Base-by-base conservation (phyloP, 1,140 invertebrate species). In the Camponotus floridanus region DNA sequence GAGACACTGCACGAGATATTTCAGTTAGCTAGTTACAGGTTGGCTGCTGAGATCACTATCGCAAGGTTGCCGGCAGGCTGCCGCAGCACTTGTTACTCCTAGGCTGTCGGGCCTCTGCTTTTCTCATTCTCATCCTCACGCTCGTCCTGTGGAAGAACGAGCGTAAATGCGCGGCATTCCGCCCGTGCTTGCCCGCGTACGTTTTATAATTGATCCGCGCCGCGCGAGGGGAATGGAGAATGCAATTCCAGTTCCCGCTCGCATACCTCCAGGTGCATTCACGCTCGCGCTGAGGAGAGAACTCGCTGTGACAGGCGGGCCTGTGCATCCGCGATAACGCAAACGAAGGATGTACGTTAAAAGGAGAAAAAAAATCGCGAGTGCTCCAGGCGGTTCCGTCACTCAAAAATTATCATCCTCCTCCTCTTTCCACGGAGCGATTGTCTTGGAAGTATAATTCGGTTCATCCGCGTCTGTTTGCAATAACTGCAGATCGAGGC, bases 1-100 rank as follows among this genome's bases (percentile, higher is more conserved):
- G 15, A 13, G n/a, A 57, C 45, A 80, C 48, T 8, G 84, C 86
- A 86, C 78, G 80, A 91, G 81, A 89, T 89, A 90, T 90, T 91
- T 91, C 87, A 90, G 91, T 90, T 90, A 88, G 85, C 87, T 91
- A 87, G 89, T 91, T 90, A 91, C 62, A 86, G 68, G 70, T 59
- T 55, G 86, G 88, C 81, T 87, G 78, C 86, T 88, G 80, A 92
- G 91, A 92, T 91, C 76, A 76, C 88, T 92, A 91, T 92, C 88
- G 87, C 81, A 85, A 86, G 78, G 87, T 84, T 90, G 85, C 87
- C 57, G 85, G 80, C 76, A 86, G 88, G 83, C 86, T 87, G 79
- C 64, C 90, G 78, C 87, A 80, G 65, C 51, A 92, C 88, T 92
- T 92, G 90, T 92, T 92, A 86, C 80, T 88, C 65, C 71, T 86